A percentile compares a stretch with the other conserved stretches of the same genome.
These are phyloP conservation scores for Palythoa heliodiscus DNA, from an alignment of 92 coral and sea anemone genomes.

Conservation along the genomic window DNA sequence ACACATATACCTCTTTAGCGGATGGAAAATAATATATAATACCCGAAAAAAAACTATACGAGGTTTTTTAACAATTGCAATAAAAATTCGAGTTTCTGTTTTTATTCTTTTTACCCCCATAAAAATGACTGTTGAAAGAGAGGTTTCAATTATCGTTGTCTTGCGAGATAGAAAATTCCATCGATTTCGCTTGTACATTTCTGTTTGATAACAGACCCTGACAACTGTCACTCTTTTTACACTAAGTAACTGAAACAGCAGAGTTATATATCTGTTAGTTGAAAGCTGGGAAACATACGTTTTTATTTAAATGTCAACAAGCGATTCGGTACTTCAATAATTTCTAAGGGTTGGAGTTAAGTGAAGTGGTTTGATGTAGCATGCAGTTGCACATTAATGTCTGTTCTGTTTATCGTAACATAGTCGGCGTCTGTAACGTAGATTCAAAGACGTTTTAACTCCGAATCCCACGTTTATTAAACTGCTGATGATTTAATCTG, in stretches of 20 bases:
- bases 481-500: constrained; percentile 12
- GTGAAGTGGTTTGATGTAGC: constrained; percentile 22
- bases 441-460: constrained; percentile 1
- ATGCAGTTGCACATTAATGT: constrained; percentile 5
- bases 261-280: neutral
- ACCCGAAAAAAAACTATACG: neutral
- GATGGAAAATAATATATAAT: neutral
- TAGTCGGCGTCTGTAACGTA: constrained; percentile 4
- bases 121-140: constrained; percentile 30
- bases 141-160: constrained; percentile 18
- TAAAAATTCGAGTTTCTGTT: constrained; percentile 1
- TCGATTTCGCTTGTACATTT: neutral
- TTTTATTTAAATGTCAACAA: constrained; percentile 22
- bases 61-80: constrained; percentile 3
- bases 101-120: neutral
- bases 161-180: constrained; percentile 8
- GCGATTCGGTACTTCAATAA: constrained; percentile 28
- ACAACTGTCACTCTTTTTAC: neutral
- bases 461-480: neutral
- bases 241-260: neutral
- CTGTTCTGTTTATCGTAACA: constrained; percentile 27
- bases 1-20: neutral
- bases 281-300: constrained; percentile 19
- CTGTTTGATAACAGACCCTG: neutral
- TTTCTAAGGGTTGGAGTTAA: constrained; percentile 33